Percentiles rank a stretch among this genome's conserved stretches.
Conservation (phyloP, 2,888 invertebrate species). For the Oxytorus armatus region DNA sequence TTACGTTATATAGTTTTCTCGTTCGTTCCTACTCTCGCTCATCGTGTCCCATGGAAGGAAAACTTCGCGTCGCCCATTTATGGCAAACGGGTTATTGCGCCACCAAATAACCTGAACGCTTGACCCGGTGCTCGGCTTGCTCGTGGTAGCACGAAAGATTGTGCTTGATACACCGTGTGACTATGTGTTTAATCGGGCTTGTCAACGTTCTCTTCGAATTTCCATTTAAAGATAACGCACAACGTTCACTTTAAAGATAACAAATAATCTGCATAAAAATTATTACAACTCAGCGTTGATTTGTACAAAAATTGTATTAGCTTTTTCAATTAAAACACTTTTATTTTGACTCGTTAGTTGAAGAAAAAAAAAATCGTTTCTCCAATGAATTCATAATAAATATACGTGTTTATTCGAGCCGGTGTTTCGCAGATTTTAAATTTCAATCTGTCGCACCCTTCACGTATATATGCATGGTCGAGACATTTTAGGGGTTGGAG, state of each 20-base stretch:
- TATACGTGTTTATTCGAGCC: slow-evolving; percentile 9
- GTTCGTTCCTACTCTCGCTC: slow-evolving; percentile 42
- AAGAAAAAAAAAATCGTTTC: neutral
- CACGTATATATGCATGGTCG: slow-evolving; percentile 51
- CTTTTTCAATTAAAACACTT: too few relatives aligned
- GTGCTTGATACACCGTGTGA: slow-evolving; percentile 26
- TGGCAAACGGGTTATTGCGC: slow-evolving; percentile 59
- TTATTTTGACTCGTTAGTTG: too few relatives aligned
- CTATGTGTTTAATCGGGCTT: slow-evolving; percentile 19
- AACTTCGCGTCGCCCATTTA: slow-evolving; percentile 38
- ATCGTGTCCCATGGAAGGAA: slow-evolving; percentile 40
- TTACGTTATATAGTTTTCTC: slow-evolving; percentile 27
- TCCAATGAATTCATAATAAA: neutral
- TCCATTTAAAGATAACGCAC: slow-evolving; percentile 13
- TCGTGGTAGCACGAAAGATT: slow-evolving; percentile 30
- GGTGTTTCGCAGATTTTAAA: slow-evolving; percentile 29
- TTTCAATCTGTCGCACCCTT: slow-evolving; percentile 36
- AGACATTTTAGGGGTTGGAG: slow-evolving; percentile 27
- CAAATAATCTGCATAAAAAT: too few relatives aligned
- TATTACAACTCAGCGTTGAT: too few relatives aligned
- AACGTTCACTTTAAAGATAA: slow-evolving; percentile 3
- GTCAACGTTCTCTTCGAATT: slow-evolving; percentile 35
- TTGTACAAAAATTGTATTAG: too few relatives aligned
- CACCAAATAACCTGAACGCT: slow-evolving; percentile 50
- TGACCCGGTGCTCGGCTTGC: slow-evolving; percentile 46